Evolutionary conservation across 2,113 vertebrate species (phyloP), one percentile per base, ranked within the genome.

Genomic region (Sander lucioperca): DNA sequence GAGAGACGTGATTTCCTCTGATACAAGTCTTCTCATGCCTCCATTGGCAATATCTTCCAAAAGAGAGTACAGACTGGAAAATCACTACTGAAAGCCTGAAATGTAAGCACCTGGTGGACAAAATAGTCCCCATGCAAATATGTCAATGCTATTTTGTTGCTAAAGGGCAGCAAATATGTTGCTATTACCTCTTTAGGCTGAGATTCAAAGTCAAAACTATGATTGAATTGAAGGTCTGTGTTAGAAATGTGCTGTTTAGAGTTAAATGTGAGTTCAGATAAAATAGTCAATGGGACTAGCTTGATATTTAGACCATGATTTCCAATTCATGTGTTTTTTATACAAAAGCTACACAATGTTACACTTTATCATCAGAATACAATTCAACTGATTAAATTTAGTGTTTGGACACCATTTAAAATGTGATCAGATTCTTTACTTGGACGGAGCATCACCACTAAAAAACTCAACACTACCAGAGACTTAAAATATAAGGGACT

Each of bases 311-410:
- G 98, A 98, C 97, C 97, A 96, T 98, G 90, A 93, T 82, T 97
- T 97, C 97, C 97, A 97, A 97, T 97, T 97, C 96, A 96, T 97
- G 97, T 95, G 95, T 98, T 97, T 97, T 93, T 97, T 98, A 98
- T 99, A 99, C 97, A 99, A 99, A 99, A 99, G 96, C 97, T 99
- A 99, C 97, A 99, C 97, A 99, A 98, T 99, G 97, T 98, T 98
- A 98, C 97, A 99, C 96, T 97, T 97, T 95, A 96, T 97, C 96
- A 96, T 97, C 96, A 96, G 97, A 97, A 96, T 99, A 99, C 97
- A 97, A 96, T 97, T 97, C 96, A 97, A 97, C 96, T 96, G 97
- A 97, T 99, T 97, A 98, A 96, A 86, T 91, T 97, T 98, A 99
- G 97, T 98, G 97, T 98, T 92, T 98, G 96, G 97, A 99, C 98